phyloP scores from a whole-genome alignment of 2,888 invertebrate species.

The Globia sparganii region DNA sequence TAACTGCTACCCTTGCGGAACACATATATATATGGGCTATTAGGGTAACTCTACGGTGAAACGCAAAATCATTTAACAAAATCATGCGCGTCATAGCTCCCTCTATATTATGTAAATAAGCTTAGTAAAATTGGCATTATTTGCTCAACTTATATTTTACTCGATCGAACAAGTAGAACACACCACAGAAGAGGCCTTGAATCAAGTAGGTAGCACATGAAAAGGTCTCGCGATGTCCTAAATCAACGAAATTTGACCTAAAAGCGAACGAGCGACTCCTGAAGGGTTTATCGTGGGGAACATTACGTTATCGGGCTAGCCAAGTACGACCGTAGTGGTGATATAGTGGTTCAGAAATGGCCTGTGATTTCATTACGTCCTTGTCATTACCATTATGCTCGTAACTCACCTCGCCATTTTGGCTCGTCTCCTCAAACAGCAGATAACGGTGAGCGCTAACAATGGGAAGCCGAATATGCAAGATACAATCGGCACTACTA shows the following conservation, averaged over 20 bases:
- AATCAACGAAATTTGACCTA: constrained; percentile 49
- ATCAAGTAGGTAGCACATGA: constrained; percentile 33
- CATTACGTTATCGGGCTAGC: constrained; percentile 46
- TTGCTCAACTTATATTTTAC: constrained; percentile 15
- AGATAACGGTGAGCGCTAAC: constrained; percentile 95
- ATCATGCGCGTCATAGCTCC: constrained; percentile 20
- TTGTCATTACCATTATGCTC: constrained; percentile 29
- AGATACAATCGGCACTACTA: constrained; percentile 96
- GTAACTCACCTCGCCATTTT: constrained; percentile 92
- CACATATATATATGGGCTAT: constrained; percentile 31
- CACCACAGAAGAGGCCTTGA: constrained; percentile 19
- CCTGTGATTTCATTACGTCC: constrained; percentile 39
- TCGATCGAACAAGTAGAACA: constrained; percentile 21
- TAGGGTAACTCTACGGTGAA: constrained; percentile 20
- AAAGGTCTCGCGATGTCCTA: constrained; percentile 41
- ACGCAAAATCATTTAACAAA: constrained; percentile 37
- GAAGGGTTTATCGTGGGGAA: constrained; percentile 52
- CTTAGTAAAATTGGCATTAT: constrained; percentile 13
- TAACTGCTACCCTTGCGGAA: constrained; percentile 39
- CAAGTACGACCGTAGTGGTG: constrained; percentile 36
- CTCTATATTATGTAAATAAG: constrained; percentile 16
- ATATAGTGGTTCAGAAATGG: constrained; percentile 35
- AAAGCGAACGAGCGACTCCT: constrained; percentile 37
- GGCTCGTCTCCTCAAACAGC: constrained; percentile 95
- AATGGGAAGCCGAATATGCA: constrained; percentile 97